Conservation (phyloP, 2,888 invertebrate species). For the Luperina nickerlii region DNA sequence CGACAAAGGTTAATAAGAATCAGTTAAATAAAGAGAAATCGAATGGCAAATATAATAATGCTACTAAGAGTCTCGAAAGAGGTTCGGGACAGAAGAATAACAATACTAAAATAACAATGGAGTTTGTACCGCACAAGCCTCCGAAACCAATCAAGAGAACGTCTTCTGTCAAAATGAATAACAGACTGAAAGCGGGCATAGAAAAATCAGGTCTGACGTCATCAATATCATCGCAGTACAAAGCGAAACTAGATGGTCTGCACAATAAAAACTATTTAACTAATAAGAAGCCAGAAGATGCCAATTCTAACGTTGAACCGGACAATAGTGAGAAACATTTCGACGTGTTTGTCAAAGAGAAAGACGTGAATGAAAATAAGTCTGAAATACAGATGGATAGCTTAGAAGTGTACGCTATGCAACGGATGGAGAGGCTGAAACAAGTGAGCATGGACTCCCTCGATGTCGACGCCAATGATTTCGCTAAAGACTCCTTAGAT, state of each 20-base stretch:
- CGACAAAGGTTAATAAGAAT: constrained; percentile 84
- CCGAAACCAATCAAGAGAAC: constrained; percentile 93
- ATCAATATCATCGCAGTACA: constrained; percentile 88
- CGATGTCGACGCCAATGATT: constrained; percentile 87
- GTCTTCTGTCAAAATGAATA: constrained; percentile 91
- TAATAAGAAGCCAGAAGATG: constrained; percentile 81
- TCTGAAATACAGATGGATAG: constrained; percentile 92
- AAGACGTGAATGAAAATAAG: constrained; percentile 90
- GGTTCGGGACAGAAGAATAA: constrained; percentile 85
- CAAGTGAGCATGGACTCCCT: constrained; percentile 89
- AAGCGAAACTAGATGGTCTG: constrained; percentile 88
- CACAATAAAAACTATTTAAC: constrained; percentile 85
- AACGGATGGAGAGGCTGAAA: constrained; percentile 84
- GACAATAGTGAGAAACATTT: constrained; percentile 89
- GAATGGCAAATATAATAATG: constrained; percentile 83
- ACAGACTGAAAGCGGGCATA: constrained; percentile 85
- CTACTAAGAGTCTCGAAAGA: constrained; percentile 87
- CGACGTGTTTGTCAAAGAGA: constrained; percentile 91
- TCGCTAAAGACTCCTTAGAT: constrained; percentile 88
- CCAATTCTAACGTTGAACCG: constrained; percentile 83
- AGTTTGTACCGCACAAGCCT: constrained; percentile 93
- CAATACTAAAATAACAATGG: constrained; percentile 87
- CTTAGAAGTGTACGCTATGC: constrained; percentile 89
- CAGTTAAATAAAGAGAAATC: constrained; percentile 87
- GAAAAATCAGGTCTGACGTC: constrained; percentile 85